These are phyloP conservation scores for Lydus trimaculatus DNA, from an alignment of 2,888 invertebrate genomes.

Conservation along the genomic window DNA sequence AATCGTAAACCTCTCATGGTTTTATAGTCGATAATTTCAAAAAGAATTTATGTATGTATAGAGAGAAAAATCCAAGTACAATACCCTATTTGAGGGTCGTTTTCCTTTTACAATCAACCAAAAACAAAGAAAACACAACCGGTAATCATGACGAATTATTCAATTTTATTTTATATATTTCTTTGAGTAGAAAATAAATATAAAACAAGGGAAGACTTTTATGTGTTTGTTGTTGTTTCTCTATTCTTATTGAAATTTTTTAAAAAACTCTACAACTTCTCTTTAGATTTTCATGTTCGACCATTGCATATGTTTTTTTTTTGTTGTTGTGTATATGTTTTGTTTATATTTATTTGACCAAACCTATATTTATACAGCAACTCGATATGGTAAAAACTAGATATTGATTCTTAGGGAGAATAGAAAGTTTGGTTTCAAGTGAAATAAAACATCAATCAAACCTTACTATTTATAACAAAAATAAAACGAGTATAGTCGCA, in stretches of 20 bases:
- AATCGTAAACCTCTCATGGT: not conserved
- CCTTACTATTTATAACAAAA: not conserved
- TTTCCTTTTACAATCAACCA: not conserved
- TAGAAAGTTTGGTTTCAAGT: slow-evolving; percentile 2
- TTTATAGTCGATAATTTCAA: not conserved
- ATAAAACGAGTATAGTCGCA: too few relatives aligned
- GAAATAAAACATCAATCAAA: not conserved
- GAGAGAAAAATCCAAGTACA: not conserved
- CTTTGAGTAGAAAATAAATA: not conserved
- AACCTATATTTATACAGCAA: not conserved
- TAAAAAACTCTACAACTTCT: not conserved
- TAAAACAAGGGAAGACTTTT: not conserved
- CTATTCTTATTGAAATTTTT: not conserved
- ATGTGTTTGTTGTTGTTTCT: not conserved
- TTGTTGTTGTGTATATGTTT: not conserved
- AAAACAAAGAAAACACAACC: not conserved
- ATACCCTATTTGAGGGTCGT: not conserved
- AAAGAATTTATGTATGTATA: not conserved
- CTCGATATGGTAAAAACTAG: slow-evolving; percentile 4
- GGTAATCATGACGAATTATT: not conserved
- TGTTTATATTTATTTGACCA: not conserved
- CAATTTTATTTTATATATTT: not conserved
- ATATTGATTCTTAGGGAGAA: slow-evolving; percentile 2
- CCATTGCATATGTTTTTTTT: not conserved
- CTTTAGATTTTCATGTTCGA: not conserved